phyloP scores from a whole-genome alignment of 1,140 invertebrate species.

The Lanistes nyassanus region DNA sequence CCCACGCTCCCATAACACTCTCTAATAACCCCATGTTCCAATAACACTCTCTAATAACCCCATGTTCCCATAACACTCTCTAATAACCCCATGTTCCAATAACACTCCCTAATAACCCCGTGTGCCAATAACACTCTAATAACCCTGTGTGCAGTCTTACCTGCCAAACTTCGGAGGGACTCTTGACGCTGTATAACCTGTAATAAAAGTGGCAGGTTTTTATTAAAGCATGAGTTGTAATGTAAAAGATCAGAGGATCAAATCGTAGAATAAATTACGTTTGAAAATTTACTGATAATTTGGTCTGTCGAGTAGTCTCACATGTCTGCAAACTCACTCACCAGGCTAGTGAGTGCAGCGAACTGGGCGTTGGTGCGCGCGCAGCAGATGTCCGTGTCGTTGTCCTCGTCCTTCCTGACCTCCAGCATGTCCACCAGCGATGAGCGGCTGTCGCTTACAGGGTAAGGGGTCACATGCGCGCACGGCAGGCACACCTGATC shows the following conservation, averaged over 20 bases:
- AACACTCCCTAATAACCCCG: no score
- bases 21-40: no score
- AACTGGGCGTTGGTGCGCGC: background rate
- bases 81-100: no score
- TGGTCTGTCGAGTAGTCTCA: no score
- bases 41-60: no score
- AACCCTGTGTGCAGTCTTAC: background rate
- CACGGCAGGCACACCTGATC: conserved; percentile 2
- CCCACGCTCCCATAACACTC: no score
- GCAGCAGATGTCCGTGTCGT: conserved; percentile 4
- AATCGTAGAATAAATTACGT: background rate
- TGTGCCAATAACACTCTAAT: no score
- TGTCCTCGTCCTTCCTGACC: background rate
- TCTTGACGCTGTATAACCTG: conserved; percentile 12
- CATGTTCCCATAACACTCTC: no score
- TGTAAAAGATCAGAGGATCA: background rate
- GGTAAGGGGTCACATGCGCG: conserved; percentile 3
- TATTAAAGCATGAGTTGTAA: background rate
- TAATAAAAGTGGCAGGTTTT: background rate
- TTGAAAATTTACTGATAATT: background rate
- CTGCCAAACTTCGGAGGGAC: background rate
- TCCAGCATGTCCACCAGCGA: background rate
- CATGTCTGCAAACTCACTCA: background rate
- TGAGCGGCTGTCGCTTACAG: background rate
- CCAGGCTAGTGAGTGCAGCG: conserved; percentile 9